phyloP scores from a whole-genome alignment of 1,140 invertebrate genomes.

The Camponotus floridanus region DNA sequence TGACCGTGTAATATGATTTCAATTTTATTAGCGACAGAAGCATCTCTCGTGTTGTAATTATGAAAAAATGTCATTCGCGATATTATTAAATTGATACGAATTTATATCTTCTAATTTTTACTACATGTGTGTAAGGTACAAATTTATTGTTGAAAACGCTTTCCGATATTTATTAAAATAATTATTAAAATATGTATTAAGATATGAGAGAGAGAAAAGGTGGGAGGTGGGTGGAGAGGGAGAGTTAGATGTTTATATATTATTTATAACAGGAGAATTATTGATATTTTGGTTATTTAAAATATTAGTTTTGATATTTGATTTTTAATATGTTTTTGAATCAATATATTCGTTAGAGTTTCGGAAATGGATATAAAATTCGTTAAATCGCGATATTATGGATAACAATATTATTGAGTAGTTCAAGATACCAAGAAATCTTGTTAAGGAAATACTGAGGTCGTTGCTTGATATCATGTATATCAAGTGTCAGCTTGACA shows the following conservation, averaged over 20 bases:
- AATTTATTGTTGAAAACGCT: not conserved
- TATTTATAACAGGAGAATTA: not conserved
- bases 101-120: not conserved
- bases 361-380: not conserved
- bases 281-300: not conserved
- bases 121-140: not conserved
- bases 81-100: not conserved
- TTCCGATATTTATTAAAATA: too few relatives aligned
- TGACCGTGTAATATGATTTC: not conserved
- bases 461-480: slow-evolving; percentile 22
- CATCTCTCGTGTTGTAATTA: not conserved
- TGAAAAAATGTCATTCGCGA: not conserved
- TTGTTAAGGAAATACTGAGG: slow-evolving; percentile 27
- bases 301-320: not conserved
- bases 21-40: not conserved
- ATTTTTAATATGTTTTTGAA: not conserved
- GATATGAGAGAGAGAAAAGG: not conserved
- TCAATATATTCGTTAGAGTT: not conserved
- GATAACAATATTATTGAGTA: slow-evolving; percentile 4
- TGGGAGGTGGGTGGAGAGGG: too few relatives aligned
- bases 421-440: slow-evolving; percentile 48
- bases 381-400: not conserved
- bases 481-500: slow-evolving; percentile 36
- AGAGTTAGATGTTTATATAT: not conserved
- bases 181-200: not conserved